Conservation (phyloP, 2,888 invertebrate species). For the Panzeria rudis region DNA sequence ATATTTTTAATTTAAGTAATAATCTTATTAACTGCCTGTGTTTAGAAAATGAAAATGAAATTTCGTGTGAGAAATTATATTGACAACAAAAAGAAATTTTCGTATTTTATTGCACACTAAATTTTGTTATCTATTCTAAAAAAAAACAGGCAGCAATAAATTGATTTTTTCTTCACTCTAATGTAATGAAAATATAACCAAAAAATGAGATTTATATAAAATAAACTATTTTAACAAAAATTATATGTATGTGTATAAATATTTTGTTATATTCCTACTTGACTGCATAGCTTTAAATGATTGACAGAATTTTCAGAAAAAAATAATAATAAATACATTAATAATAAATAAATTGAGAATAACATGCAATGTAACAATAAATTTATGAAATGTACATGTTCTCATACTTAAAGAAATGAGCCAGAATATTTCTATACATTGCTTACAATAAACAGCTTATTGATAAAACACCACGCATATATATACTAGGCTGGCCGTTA, state of each 20-base stretch:
- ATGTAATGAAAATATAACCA: no score
- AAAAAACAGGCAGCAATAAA: no score
- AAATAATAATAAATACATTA: slow-evolving; percentile 50
- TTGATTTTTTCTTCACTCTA: no score
- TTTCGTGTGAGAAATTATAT: no score
- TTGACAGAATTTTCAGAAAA: slow-evolving; percentile 51
- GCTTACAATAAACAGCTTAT: slow-evolving; percentile 50
- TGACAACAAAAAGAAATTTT: no score
- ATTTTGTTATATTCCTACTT: background rate
- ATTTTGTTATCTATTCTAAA: no score
- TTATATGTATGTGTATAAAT: background rate
- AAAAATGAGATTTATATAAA: no score
- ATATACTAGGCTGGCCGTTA: background rate
- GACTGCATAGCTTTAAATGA: background rate
- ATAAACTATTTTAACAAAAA: background rate
- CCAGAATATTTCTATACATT: slow-evolving; percentile 8
- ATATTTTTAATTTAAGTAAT: no score
- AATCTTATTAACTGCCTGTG: no score
- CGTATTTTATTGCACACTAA: no score
- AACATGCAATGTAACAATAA: slow-evolving; percentile 12
- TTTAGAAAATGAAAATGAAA: no score
- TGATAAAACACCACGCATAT: slow-evolving; percentile 51
- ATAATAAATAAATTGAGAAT: slow-evolving; percentile 61
- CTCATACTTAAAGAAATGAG: background rate
- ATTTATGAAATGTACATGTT: background rate